Conservation (phyloP, 2,797 vertebrate species). For the Gobionotothen gibberifrons region DNA sequence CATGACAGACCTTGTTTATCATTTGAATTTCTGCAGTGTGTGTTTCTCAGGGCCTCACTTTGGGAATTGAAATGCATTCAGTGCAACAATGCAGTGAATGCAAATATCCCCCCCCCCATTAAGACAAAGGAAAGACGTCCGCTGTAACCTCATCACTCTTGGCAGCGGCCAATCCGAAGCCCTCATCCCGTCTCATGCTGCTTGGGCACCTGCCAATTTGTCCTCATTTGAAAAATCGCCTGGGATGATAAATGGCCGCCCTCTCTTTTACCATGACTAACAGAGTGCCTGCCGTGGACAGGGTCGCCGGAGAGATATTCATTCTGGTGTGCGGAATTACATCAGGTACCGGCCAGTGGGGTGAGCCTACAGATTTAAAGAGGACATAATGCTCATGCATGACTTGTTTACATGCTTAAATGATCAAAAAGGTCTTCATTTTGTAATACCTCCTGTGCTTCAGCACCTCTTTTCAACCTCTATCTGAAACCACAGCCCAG, state of each 20-base stretch:
- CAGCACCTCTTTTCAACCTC: no score
- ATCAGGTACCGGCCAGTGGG: conserved; percentile 25
- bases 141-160: conserved; percentile 34
- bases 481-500: no score
- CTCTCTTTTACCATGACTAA: conserved; percentile 53
- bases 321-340: conserved; percentile 61
- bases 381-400: no score
- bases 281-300: conserved; percentile 40
- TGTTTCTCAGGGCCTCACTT: conserved; percentile 8
- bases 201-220: conserved; percentile 64
- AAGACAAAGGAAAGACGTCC: conserved; percentile 22
- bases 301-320: conserved; percentile 56
- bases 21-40: conserved; percentile 33
- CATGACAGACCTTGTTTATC: conserved; percentile 42
- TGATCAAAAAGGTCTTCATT: no score
- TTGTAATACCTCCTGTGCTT: no score
- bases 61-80: conserved; percentile 40
- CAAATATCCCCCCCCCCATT: conserved; percentile 12
- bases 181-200: conserved; percentile 22
- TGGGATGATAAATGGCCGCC: conserved; percentile 56
- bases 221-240: conserved; percentile 63
- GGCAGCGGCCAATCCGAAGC: conserved; percentile 22
- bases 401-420: no score
- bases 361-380: background rate
- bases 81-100: conserved; percentile 18